Evolutionary conservation across 2,113 vertebrate species (phyloP), one percentile per base, ranked within the genome.

Genomic region (Leptodactylus fuscus): DNA sequence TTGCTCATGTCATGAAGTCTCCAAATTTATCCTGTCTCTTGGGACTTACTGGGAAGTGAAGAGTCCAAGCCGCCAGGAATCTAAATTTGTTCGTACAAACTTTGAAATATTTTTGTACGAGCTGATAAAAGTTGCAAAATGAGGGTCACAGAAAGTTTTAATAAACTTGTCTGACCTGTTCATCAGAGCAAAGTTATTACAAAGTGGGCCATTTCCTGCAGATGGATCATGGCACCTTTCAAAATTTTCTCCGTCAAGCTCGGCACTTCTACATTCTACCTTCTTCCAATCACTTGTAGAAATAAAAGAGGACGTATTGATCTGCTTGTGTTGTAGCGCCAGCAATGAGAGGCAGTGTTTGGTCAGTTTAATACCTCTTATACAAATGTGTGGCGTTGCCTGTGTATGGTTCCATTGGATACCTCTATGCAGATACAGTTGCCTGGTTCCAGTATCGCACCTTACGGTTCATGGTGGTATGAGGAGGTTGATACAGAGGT

Each of bases 21-120:
- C 60, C 38, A 65, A 11, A 69, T 81, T 81, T 81, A 80, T 80
- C 13, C 81, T 2, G 22, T 76, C 82, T 55, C 58, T 38, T 32
- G 82, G 82, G 82, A 77, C 55, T n/a, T 29, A 46, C 38, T 76
- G 82, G 73, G 18, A 83, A 84, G 58, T 34, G 34, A 18, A 49
- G 55, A 49, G 32, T 24, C 55, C 20, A 46, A 76, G 71, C 36
- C 11, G 20, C 12, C 48, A 84, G 55, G 41, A 77, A 82, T 71
- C 24, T 67, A 48, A 32, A 46, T 53, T 62, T 67, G 77, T 24
- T 79, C 76, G 58, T 79, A n/a, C 49, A n/a, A 24, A 79, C 44
- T 29, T 18, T 76, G 44, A 15, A 76, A 51, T 76, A 76, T 20
- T 48, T 76, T 49, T 49, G 73, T 27, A 75, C 1, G 44, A 75